Evolutionary conservation across 2,113 vertebrate genomes (phyloP).

Genomic region (Felis catus): F.catus_Fca126_mat1.0 CM031419.1:49047501-49048000

Average conservation of each 20-base stretch:
- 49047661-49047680: background rate
- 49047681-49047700: conserved; percentile 3
- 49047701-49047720: background rate
- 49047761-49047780: background rate
- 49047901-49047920: background rate
- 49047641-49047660: background rate
- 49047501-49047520: background rate
- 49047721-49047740: background rate
- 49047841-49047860: background rate
- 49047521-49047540: background rate
- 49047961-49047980: background rate
- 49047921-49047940: background rate
- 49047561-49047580: background rate
- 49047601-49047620: background rate
- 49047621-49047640: background rate
- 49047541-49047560: background rate
- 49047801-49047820: background rate
- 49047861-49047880: background rate
- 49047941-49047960: background rate
- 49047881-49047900: background rate
- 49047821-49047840: background rate
- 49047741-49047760: background rate
- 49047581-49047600: background rate
- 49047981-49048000: background rate
- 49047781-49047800: background rate